These are phyloP conservation scores for Callyntrura sp. DNA, from an alignment of 2,888 invertebrate species.

Conservation along the genomic window DNA sequence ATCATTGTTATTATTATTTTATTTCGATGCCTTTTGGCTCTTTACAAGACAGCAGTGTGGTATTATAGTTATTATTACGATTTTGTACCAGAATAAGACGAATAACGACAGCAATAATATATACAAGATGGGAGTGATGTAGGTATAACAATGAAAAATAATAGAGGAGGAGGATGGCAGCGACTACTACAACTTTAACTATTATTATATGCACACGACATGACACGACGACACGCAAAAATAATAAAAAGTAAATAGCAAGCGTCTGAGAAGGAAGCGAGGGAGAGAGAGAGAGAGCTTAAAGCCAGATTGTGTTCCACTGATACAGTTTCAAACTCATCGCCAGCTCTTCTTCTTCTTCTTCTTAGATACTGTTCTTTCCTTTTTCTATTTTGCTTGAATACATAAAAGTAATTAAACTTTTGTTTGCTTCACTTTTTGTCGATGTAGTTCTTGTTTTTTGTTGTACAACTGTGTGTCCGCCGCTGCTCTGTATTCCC, in stretches of 20 bases:
- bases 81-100: slow-evolving; percentile 14
- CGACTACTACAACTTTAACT: slow-evolving; percentile 30
- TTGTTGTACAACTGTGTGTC: slow-evolving; percentile 4
- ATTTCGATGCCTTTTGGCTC: slow-evolving; percentile 38
- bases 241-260: slow-evolving; percentile 45
- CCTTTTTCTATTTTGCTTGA: slow-evolving; percentile 48
- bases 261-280: background rate
- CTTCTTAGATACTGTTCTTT: slow-evolving; percentile 20
- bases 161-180: slow-evolving; percentile 8
- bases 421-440: slow-evolving; percentile 25
- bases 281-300: slow-evolving; percentile 34
- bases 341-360: background rate
- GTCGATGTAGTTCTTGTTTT: background rate
- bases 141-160: background rate
- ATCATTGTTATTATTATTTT: slow-evolving; percentile 6
- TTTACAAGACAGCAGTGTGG: background rate
- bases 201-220: slow-evolving; percentile 64
- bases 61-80: slow-evolving; percentile 8
- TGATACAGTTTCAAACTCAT: slow-evolving; percentile 62
- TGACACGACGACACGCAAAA: slow-evolving; percentile 41
- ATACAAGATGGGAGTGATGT: background rate
- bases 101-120: slow-evolving; percentile 1
- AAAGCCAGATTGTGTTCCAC: slow-evolving; percentile 56
- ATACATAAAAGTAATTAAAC: slow-evolving; percentile 46
- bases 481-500: background rate